Conservation (phyloP, 2,888 invertebrate species). For the Trilocha varians region DNA sequence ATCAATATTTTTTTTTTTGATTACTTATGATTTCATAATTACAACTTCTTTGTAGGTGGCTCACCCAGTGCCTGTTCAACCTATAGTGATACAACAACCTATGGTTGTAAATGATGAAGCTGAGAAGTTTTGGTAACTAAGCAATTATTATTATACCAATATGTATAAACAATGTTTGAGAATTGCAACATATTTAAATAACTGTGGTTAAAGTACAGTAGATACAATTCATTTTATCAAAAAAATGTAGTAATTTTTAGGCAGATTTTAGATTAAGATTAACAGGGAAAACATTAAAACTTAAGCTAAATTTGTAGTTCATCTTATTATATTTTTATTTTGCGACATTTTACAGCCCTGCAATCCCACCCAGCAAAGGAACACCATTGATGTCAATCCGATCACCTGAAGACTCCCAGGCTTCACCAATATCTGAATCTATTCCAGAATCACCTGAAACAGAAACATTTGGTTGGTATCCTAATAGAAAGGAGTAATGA, state of each 20-base stretch:
- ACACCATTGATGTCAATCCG: slow-evolving; percentile 52
- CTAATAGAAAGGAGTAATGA: no score
- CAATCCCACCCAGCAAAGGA: slow-evolving; percentile 64
- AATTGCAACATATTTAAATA: no score
- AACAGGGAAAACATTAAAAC: no score
- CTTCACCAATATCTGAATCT: slow-evolving; percentile 48
- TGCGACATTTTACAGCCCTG: slow-evolving; percentile 46
- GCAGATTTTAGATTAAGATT: no score
- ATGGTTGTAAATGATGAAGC: slow-evolving; percentile 23
- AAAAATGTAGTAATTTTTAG: no score
- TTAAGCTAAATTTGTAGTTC: neutral
- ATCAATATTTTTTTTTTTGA: no score
- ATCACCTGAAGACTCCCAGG: slow-evolving; percentile 54
- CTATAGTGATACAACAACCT: slow-evolving; percentile 30
- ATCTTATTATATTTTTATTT: neutral
- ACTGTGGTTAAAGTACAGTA: no score
- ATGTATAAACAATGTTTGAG: no score
- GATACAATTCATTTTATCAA: no score
- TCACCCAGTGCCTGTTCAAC: slow-evolving; percentile 25
- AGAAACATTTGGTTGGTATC: slow-evolving; percentile 43
- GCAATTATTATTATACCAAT: neutral
- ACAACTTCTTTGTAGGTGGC: neutral
- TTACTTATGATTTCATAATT: no score
- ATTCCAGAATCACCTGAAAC: slow-evolving; percentile 44
- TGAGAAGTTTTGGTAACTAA: slow-evolving; percentile 55